Conservation (phyloP, 2,888 invertebrate genomes). For the Crioceris asparagi region DNA sequence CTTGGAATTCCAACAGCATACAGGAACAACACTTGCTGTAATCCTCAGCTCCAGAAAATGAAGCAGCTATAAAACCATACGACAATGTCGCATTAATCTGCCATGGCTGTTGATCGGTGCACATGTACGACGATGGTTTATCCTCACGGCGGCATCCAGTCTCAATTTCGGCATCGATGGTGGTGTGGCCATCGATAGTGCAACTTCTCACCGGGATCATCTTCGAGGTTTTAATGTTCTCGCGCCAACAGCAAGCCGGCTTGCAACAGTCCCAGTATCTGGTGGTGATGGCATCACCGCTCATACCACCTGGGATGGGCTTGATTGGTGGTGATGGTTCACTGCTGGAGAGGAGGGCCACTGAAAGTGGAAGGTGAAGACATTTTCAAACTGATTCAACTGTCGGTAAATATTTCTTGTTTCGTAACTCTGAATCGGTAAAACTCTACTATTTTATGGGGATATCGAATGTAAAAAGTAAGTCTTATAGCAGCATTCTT, state of each 20-base stretch:
- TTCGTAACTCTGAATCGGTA: too few species aligned
- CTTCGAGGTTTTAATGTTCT: slow-evolving; percentile 8
- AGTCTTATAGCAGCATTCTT: too few species aligned
- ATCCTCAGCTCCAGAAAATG: too few species aligned
- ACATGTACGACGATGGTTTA: slow-evolving; percentile 11
- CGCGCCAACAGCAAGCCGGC: slow-evolving; percentile 14
- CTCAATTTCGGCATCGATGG: slow-evolving; percentile 4
- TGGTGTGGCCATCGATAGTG: slow-evolving; percentile 9
- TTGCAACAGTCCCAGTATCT: slow-evolving; percentile 18
- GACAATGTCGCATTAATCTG: neutral
- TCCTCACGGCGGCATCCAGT: slow-evolving; percentile 2
- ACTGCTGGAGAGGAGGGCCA: too few species aligned
- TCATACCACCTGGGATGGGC: slow-evolving; percentile 7
- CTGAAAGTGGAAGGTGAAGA: too few species aligned
- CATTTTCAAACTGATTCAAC: too few species aligned
- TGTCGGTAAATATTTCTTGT: too few species aligned
- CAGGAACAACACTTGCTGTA: too few species aligned
- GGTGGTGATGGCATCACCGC: slow-evolving; percentile 13
- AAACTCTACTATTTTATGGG: too few species aligned
- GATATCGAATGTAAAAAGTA: too few species aligned
- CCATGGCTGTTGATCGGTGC: slow-evolving; percentile 12
- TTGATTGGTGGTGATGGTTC: too few species aligned
- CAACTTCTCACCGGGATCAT: slow-evolving; percentile 14
- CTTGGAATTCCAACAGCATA: too few species aligned
- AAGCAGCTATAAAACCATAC: neutral